Evolutionary conservation across 1,140 invertebrate genomes (phyloP).

Genomic region (Ylistrum balloti): DNA sequence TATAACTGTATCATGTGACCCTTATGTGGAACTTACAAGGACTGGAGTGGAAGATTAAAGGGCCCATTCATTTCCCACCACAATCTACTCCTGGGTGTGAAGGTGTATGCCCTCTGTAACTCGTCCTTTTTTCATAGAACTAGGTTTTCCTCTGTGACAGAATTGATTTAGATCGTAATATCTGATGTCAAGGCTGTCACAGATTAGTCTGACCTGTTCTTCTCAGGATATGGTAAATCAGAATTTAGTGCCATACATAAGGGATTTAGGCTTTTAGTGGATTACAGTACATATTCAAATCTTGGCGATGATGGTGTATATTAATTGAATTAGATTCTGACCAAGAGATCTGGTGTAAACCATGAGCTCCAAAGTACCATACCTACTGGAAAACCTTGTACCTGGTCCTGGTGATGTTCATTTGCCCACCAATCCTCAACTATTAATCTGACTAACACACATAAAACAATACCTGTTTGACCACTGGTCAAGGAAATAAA

Average conservation of each 20-base stretch:
- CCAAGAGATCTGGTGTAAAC: background rate
- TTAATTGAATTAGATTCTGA: background rate
- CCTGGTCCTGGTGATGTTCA: background rate
- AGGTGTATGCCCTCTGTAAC: background rate
- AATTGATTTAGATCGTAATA: background rate
- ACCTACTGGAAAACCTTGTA: background rate
- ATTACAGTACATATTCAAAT: slow-evolving; percentile 21
- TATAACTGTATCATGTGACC: background rate
- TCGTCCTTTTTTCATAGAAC: background rate
- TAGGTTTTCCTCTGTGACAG: background rate
- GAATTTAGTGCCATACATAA: background rate
- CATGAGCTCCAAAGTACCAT: background rate
- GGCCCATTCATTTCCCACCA: background rate
- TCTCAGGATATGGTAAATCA: background rate
- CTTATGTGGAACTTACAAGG: background rate
- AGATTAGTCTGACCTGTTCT: background rate
- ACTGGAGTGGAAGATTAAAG: background rate
- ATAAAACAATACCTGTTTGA: slow-evolving; percentile 27
- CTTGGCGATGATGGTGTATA: background rate
- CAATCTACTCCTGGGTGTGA: background rate
- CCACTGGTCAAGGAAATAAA: slow-evolving; percentile 36
- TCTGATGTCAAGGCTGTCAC: background rate
- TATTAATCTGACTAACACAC: background rate
- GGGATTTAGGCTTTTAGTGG: background rate
- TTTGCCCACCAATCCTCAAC: background rate